A percentile compares a stretch with the other conserved stretches of the same genome.
phyloP scores from a whole-genome alignment of 92 coral and sea anemone species.

The Muricea muricata region DNA sequence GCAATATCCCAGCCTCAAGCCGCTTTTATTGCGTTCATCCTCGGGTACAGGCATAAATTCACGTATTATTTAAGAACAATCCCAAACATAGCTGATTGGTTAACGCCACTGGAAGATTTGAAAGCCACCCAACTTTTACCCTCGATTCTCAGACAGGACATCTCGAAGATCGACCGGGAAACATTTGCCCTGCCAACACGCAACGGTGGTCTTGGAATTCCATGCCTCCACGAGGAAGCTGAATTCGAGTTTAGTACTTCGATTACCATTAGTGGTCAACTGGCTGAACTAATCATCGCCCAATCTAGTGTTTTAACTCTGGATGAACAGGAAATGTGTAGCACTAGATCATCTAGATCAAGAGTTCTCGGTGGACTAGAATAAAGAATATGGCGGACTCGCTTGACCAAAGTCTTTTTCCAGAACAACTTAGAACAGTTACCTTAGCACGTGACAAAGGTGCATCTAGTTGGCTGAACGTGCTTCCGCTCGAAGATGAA shows the following conservation, averaged over 20 bases:
- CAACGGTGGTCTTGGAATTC: slow-evolving; percentile 5
- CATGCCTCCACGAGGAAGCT: background rate
- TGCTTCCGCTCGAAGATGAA: background rate
- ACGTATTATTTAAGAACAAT: slow-evolving; percentile 6
- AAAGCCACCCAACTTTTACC: background rate
- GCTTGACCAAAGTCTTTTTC: background rate
- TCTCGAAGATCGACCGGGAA: background rate
- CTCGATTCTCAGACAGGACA: no score
- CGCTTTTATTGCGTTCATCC: no score
- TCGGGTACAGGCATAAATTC: no score
- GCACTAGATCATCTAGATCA: no score
- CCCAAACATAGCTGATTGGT: background rate
- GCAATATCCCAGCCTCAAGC: background rate
- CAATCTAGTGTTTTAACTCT: no score
- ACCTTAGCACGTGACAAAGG: background rate
- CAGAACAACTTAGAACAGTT: background rate
- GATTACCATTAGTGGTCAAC: no score
- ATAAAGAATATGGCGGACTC: background rate
- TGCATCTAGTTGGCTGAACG: background rate
- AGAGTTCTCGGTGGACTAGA: background rate
- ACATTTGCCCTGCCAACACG: slow-evolving; percentile 11
- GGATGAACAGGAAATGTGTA: no score
- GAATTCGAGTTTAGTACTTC: no score
- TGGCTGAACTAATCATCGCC: no score
- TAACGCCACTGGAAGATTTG: background rate